Base-by-base conservation (phyloP, 2,797 vertebrate species). In the Octomys mimax region DNA sequence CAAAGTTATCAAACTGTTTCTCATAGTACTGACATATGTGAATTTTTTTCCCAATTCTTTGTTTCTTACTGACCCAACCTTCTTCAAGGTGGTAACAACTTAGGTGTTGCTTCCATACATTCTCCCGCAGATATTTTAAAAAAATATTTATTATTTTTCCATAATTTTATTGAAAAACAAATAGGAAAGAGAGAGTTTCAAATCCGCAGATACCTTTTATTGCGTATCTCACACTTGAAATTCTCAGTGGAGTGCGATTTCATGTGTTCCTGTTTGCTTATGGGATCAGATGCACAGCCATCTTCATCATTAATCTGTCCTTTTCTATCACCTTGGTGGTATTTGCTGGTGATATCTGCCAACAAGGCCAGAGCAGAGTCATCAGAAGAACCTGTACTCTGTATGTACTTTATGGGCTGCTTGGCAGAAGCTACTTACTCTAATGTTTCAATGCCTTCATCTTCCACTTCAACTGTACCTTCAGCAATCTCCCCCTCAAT, bases 261-360 rank as follows among this genome's bases (percentile, higher is more conserved):
- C 99, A 99, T 98, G 98, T 99, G 99, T 98, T 99, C 99, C 94
- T 99, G 99, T 98, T 99, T 99, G 97, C 99, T 99, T 1, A 99
- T 99, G 14, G 99, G 98, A 96, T 99, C 99, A 98, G 98, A 98
- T 78, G 98, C 95, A 97, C 87, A 98, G 96, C 98, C 98, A 95
- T 82, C 98, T 93, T 96, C 99, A 87, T 96, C 99, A 88, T 97
- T 98, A 81, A 98, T 95, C 68, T 99, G 99, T 82, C 99, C 98
- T 52, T 99, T 99, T 95, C 98, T 98, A 85, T 99, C 99, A 80
- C 98, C 99, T 62, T 99, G 99, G 90, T 99, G 99, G 98, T 99
- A 99, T 98, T 99, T 99, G 98, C 99, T 99, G 97, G 99, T 99
- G 95, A 99, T 99, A 97, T 99, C 99, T 10, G 99, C 99, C 89